Base-by-base conservation (phyloP, 2,113 vertebrate species). In the Brachyistius frenatus region DNA sequence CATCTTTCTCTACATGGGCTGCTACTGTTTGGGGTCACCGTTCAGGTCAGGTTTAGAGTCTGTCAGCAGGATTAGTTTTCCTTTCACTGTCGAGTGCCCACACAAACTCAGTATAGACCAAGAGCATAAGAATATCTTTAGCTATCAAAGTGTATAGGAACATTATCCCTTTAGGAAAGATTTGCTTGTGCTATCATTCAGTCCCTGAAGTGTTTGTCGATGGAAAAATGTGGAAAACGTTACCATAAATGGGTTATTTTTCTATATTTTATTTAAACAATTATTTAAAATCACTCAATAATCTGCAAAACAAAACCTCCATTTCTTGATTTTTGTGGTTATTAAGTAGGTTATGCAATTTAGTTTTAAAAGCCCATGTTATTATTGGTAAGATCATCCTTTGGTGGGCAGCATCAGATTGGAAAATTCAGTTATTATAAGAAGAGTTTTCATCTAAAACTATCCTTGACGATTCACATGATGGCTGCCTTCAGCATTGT, bases 11-110 rank as follows among this genome's bases (percentile, higher is more conserved):
- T 86, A 84, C 88, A 91, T 67, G 85, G 78, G 73, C 72, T 76
- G 78, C 84, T 80, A 78, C 83, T 80, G 89, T 80, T 88, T 23
- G 41, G 86, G 90, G 89, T 92, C 89, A 89, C 49, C 5, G 72
- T 75, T 86, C 73, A 87, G 91, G 91, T 92, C 91, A 89, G 78
- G 66, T 78, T 86, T 65, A 84, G 78, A 90, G 87, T 90, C 83
- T 83, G 81, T 91, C 90, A 89, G 90, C 55, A 31, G 75, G 78
- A 78, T 80, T 72, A 75, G 85, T 86, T 88, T 87, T 84, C 60
- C 74, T 87, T 85, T 83, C 80, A 88, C 87, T 78, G 77, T 78
- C 14, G 67, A 71, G 16, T 80, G 71, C 74, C 61, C 83, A 81
- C 84, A 76, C 68, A 53, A 35, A 73, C 76, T n/a, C 55, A 47